A percentile compares a stretch with the other conserved stretches of the same genome.
phyloP scores from a whole-genome alignment of 1,140 invertebrate genomes.

The Prorops nasuta region DNA sequence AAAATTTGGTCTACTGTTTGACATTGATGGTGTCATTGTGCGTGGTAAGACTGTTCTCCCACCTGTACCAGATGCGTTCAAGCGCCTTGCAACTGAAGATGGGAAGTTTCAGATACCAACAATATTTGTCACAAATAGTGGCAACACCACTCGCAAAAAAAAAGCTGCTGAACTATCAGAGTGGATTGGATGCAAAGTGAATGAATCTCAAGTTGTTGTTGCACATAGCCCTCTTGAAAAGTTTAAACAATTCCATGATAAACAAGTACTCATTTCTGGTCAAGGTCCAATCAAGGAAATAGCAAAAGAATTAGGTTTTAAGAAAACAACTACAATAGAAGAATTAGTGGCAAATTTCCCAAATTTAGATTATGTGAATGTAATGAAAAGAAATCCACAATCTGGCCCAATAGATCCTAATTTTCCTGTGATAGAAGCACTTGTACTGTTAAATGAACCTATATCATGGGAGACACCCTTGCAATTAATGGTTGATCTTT shows the following conservation, averaged over 20 bases:
- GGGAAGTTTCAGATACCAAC: constrained; percentile 67
- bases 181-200: constrained; percentile 65
- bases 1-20: constrained; percentile 69
- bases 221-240: constrained; percentile 70
- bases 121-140: constrained; percentile 71
- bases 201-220: constrained; percentile 69
- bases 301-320: constrained; percentile 68
- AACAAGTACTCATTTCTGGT: constrained; percentile 68
- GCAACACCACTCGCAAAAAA: constrained; percentile 60
- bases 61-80: constrained; percentile 62
- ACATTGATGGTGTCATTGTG: constrained; percentile 74
- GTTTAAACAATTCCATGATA: constrained; percentile 66
- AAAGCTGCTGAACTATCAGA: constrained; percentile 66
- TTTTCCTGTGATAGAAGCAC: constrained; percentile 58
- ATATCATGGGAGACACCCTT: constrained; percentile 64
- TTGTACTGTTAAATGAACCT: constrained; percentile 67
- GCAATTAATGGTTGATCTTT: constrained; percentile 68
- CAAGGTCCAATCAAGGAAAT: constrained; percentile 68
- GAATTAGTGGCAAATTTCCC: constrained; percentile 65
- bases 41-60: constrained; percentile 65
- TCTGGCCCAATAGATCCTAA: constrained; percentile 58
- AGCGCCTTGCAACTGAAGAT: constrained; percentile 57
- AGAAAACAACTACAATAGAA: constrained; percentile 64
- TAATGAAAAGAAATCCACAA: constrained; percentile 58
- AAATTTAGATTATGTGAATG: constrained; percentile 70